These are phyloP conservation scores for Astropecten irregularis DNA, from an alignment of 53 echinoderm and acorn worm genomes.

Conservation along the genomic window DNA sequence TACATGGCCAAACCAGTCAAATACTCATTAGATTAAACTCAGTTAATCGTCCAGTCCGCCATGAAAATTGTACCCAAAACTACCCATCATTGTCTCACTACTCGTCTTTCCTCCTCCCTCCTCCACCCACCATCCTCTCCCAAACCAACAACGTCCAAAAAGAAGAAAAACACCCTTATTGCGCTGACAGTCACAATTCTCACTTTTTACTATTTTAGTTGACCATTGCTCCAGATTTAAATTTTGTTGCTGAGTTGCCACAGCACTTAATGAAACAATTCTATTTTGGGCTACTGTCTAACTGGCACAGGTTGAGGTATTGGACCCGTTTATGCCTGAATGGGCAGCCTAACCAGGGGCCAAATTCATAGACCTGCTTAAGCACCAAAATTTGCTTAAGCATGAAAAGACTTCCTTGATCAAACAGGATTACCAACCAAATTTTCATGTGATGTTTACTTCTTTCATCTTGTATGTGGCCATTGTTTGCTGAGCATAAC, in stretches of 20 bases:
- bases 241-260: not conserved
- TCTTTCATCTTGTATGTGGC: too few relatives aligned
- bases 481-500: too few relatives aligned
- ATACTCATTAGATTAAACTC: constrained; percentile 43
- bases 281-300: constrained; percentile 30
- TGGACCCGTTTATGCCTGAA: constrained; percentile 16
- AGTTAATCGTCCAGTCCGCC: constrained; percentile 19
- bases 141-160: not conserved
- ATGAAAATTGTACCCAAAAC: too few relatives aligned
- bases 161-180: not conserved
- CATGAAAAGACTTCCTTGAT: too few relatives aligned
- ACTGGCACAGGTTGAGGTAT: not conserved
- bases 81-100: too few relatives aligned
- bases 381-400: too few relatives aligned
- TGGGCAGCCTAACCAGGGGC: constrained; percentile 14
- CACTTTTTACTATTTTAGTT: constrained; percentile 5
- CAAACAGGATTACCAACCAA: too few relatives aligned
- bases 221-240: constrained; percentile 39
- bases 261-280: constrained; percentile 29
- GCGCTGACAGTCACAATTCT: constrained; percentile 1
- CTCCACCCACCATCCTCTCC: not conserved
- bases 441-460: too few relatives aligned
- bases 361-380: too few relatives aligned
- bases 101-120: too few relatives aligned
- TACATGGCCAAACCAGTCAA: constrained; percentile 29